phyloP scores from a whole-genome alignment of 2,888 invertebrate genomes.

The Drosophila anomalata region DNA sequence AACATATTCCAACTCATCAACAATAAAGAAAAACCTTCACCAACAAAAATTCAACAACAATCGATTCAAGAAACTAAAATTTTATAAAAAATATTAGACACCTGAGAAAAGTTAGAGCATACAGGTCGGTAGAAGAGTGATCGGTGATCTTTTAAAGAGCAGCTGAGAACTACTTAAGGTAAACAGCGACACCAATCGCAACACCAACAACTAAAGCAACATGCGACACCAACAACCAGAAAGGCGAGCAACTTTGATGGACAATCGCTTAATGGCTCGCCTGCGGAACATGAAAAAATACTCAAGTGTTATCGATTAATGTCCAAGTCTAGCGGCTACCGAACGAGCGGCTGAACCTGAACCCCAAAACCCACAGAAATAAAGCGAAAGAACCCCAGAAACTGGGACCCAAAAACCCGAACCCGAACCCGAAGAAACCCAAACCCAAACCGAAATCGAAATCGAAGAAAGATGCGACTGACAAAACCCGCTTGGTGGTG shows the following conservation, averaged over 20 bases:
- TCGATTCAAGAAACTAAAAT: too few relatives aligned
- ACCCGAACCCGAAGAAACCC: conserved; percentile 22
- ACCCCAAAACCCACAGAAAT: conserved; percentile 16
- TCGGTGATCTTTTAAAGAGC: background rate
- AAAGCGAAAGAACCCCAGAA: conserved; percentile 1
- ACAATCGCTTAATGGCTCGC: conserved; percentile 85
- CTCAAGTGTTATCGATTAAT: conserved; percentile 85
- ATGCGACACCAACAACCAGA: conserved; percentile 8
- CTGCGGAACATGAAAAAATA: conserved; percentile 84
- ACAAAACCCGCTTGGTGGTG: conserved; percentile 15
- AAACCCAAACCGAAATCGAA: conserved; percentile 21
- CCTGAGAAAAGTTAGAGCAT: conserved; percentile 3
- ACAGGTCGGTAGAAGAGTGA: background rate
- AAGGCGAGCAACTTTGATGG: conserved; percentile 60
- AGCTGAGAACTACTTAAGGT: conserved; percentile 15
- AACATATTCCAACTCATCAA: background rate
- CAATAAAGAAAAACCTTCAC: background rate
- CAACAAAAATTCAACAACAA: background rate
- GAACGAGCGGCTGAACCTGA: conserved; percentile 79
- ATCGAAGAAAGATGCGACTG: conserved; percentile 64
- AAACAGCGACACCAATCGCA: conserved; percentile 33
- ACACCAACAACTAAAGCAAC: conserved; percentile 40
- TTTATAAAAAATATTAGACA: too few relatives aligned
- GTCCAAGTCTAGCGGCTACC: conserved; percentile 84
- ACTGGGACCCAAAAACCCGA: conserved; percentile 15